Evolutionary conservation across 2,113 vertebrate genomes (phyloP).

Genomic region (Terrapene triunguis): DNA sequence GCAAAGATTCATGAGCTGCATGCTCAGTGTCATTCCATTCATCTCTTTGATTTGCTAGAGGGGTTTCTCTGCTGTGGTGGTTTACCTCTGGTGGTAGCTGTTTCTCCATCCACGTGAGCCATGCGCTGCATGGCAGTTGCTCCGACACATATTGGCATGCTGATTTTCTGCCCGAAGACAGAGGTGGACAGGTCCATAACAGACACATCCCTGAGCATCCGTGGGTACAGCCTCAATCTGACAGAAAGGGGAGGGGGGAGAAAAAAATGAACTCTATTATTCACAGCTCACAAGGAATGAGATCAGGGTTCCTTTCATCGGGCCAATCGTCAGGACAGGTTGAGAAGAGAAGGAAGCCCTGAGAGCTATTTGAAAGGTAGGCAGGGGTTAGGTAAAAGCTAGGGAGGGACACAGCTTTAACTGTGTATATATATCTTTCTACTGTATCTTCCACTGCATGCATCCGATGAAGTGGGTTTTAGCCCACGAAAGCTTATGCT

Average conservation of each 20-base stretch:
- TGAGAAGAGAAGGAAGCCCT: background rate
- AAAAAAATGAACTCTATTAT: accelerated
- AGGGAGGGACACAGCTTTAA: background rate
- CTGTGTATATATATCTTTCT: no score
- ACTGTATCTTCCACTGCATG: no score
- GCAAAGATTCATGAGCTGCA: accelerated
- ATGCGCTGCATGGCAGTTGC: conserved; percentile 95
- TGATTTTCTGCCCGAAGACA: conserved; percentile 87
- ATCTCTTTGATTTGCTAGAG: accelerated
- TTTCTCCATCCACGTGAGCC: conserved; percentile 93
- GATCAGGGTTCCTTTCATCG: background rate
- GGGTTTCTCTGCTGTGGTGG: accelerated
- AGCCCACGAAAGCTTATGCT: no score
- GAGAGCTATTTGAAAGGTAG: background rate
- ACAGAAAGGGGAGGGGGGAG: background rate
- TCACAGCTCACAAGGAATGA: accelerated
- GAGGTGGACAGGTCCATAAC: conserved; percentile 84
- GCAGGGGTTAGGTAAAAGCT: accelerated
- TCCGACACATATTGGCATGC: conserved; percentile 89
- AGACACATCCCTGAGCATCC: conserved; percentile 90
- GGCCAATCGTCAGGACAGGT: accelerated
- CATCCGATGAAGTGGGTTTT: no score
- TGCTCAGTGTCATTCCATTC: background rate
- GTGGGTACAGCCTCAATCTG: conserved; percentile 91
- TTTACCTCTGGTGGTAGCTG: conserved; percentile 89